Evolutionary conservation across 2,113 vertebrate species (phyloP).

Genomic region (Cheirogaleus medius): DNA sequence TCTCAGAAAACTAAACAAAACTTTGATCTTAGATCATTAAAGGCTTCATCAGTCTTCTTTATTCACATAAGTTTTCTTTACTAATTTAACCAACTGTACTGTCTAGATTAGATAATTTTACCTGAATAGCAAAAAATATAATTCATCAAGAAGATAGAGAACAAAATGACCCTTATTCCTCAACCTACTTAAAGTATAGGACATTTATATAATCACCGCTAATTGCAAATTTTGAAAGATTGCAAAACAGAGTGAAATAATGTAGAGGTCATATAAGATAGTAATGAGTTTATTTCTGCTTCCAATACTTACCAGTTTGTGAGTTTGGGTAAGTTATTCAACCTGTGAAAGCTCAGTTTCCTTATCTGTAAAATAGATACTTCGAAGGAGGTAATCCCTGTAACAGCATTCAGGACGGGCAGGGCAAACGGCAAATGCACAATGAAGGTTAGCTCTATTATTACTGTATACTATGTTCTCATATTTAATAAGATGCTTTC

Average conservation of each 20-base stretch:
- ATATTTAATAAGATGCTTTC: not conserved
- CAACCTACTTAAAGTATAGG: not conserved
- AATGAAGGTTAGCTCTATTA: not conserved
- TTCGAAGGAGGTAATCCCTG: not conserved
- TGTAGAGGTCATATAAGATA: not conserved
- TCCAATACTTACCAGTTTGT: not conserved
- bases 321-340: not conserved
- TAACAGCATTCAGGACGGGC: not conserved
- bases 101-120: conserved; percentile 66
- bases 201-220: not conserved
- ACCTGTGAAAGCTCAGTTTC: not conserved
- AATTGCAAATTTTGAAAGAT: not conserved
- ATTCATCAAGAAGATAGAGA: conserved; percentile 25
- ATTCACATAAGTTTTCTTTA: conserved; percentile 57
- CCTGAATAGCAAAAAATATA: conserved; percentile 70
- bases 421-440: not conserved
- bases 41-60: conserved; percentile 59
- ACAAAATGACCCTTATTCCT: not conserved
- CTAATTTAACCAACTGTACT: conserved; percentile 62
- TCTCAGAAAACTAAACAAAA: not conserved
- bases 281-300: not conserved
- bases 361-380: not conserved
- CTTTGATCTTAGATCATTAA: conserved; percentile 64
- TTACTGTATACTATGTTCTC: not conserved
- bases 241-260: not conserved